Evolutionary conservation across 2,888 invertebrate genomes (phyloP).

Genomic region (Drosophila dives): DNA sequence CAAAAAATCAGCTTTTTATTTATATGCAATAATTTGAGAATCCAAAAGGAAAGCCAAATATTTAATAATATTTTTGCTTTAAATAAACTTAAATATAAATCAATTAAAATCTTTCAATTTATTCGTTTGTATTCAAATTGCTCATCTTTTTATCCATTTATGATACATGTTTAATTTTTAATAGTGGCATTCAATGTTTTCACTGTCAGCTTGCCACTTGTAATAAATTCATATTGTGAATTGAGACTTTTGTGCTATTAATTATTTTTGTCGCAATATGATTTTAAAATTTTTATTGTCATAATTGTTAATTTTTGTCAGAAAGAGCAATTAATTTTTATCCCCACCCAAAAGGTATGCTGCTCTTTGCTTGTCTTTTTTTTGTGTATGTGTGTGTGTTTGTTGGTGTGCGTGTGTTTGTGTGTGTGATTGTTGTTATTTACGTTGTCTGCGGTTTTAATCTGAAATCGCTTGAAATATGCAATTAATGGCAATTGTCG

Average conservation of each 20-base stretch:
- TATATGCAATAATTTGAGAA: neutral
- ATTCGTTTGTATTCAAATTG: conserved; percentile 8
- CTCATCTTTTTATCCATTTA: conserved; percentile 15
- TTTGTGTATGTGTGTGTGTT: neutral
- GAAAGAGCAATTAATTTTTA: conserved; percentile 57
- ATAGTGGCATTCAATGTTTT: conserved; percentile 28
- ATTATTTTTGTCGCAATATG: conserved; percentile 62
- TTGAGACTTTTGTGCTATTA: conserved; percentile 42
- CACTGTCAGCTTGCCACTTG: neutral
- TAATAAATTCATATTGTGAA: conserved; percentile 27
- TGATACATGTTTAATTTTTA: conserved; percentile 1
- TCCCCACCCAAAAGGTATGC: conserved; percentile 8
- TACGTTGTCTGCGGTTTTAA: conserved; percentile 63
- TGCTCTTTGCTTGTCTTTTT: conserved; percentile 6
- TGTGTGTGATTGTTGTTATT: conserved; percentile 38
- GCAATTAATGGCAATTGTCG: conserved; percentile 74
- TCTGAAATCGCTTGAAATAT: conserved; percentile 64
- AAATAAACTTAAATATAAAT: neutral
- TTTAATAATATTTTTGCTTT: neutral
- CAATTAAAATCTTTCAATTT: neutral
- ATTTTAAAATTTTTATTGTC: conserved; percentile 62
- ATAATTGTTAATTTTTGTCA: conserved; percentile 63
- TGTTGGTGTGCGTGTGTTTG: neutral
- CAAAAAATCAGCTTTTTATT: neutral
- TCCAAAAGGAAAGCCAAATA: too few relatives aligned